These are phyloP conservation scores for Antechinus stuartii DNA, from an alignment of 2,113 vertebrate genomes.

Conservation along the genomic window DNA sequence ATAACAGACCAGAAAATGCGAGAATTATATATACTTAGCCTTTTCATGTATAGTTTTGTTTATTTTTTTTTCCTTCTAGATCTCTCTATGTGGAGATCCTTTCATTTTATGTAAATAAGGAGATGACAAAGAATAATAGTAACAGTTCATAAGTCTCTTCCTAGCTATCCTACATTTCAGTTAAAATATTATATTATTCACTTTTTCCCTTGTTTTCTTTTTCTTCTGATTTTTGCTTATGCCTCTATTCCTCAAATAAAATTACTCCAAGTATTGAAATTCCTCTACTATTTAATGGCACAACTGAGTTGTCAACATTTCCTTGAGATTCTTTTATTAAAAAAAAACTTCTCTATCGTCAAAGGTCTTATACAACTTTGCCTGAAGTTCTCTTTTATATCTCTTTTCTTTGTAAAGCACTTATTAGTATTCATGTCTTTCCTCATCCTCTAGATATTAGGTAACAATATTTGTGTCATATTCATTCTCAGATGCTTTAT, in stretches of 20 bases:
- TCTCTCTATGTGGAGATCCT: neutral
- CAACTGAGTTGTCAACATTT: neutral
- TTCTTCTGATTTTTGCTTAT: neutral
- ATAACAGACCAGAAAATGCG: neutral
- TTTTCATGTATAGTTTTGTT: neutral
- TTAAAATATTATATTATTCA: neutral
- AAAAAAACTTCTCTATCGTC: neutral
- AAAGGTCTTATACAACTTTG: neutral
- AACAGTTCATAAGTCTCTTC: neutral
- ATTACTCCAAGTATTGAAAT: neutral
- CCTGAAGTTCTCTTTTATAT: neutral
- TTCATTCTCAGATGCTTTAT: neutral
- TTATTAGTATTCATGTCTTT: neutral
- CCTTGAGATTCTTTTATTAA: neutral
- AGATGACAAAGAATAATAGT: neutral
- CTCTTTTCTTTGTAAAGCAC: neutral
- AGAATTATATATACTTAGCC: neutral
- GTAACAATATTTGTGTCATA: neutral
- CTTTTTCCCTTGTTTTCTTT: neutral
- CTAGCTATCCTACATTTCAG: neutral
- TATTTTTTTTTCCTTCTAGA: neutral
- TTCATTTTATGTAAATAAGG: neutral
- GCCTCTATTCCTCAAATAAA: neutral
- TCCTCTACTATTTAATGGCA: neutral
- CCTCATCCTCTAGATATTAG: neutral